Percentiles rank a stretch among this genome's conserved stretches.
Evolutionary conservation across 2,888 invertebrate species (phyloP).

Genomic region (Bembecia ichneumoniformis): DNA sequence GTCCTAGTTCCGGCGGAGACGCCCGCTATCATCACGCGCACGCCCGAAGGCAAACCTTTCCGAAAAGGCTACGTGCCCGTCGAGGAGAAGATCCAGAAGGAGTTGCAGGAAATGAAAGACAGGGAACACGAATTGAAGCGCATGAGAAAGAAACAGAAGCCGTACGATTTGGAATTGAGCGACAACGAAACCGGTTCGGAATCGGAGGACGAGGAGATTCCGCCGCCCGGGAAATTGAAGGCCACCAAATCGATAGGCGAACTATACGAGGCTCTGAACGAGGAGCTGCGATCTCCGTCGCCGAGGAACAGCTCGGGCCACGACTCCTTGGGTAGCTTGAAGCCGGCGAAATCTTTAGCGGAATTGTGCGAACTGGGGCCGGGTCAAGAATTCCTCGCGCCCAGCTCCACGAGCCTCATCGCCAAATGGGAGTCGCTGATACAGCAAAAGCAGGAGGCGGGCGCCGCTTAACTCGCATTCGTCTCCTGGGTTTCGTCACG

Average conservation of each 20-base stretch:
- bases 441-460: conserved; percentile 74
- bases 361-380: conserved; percentile 77
- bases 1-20: conserved; percentile 28
- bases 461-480: conserved; percentile 45
- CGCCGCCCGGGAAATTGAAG: conserved; percentile 74
- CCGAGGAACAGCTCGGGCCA: conserved; percentile 57
- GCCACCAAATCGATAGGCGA: conserved; percentile 78
- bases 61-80: conserved; percentile 87
- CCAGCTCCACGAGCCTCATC: conserved; percentile 80
- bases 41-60: conserved; percentile 75
- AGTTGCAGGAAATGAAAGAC: conserved; percentile 86
- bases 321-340: conserved; percentile 65
- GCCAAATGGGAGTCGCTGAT: conserved; percentile 88
- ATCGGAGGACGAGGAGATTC: conserved; percentile 73
- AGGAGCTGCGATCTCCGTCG: conserved; percentile 60
- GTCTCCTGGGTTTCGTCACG: background rate
- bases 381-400: conserved; percentile 75
- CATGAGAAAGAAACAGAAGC: conserved; percentile 73
- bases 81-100: conserved; percentile 90
- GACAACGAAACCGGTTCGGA: conserved; percentile 73
- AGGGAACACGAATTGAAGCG: conserved; percentile 85
- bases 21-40: conserved; percentile 64
- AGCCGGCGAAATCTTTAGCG: conserved; percentile 78
- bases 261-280: conserved; percentile 73
- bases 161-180: conserved; percentile 76